A percentile compares a stretch with the other conserved stretches of the same genome.
Evolutionary conservation across 2,797 vertebrate species (phyloP).

Genomic region (Brachyalestes nurse): DNA sequence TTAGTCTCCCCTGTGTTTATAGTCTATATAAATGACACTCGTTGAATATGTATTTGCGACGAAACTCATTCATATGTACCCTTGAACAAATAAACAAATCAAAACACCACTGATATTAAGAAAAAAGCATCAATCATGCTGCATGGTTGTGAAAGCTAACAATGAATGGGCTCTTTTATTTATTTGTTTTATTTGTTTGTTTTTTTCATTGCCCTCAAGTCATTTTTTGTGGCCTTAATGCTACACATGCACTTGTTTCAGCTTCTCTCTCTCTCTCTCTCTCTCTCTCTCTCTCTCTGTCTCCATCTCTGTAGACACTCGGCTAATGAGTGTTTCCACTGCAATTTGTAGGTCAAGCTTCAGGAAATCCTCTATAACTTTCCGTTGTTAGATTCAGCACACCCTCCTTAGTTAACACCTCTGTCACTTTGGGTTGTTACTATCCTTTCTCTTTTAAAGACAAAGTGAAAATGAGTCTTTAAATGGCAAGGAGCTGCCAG

Average conservation of each 20-base stretch:
- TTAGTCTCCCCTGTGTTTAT: constrained; percentile 23
- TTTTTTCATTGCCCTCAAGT: constrained; percentile 23
- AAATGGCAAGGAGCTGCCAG: not conserved
- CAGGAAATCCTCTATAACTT: constrained; percentile 6
- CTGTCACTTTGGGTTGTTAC: constrained; percentile 6
- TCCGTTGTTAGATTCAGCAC: not conserved
- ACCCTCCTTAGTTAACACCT: not conserved
- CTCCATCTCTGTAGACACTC: constrained; percentile 30
- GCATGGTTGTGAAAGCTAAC: constrained; percentile 56
- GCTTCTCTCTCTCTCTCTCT: constrained; percentile 19
- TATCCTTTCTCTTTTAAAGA: constrained; percentile 12
- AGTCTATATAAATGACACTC: constrained; percentile 48
- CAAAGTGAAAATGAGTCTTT: constrained; percentile 18
- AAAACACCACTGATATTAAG: constrained; percentile 31
- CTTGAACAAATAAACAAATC: constrained; percentile 64
- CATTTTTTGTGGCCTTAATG: constrained; percentile 24
- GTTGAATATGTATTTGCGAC: constrained; percentile 34
- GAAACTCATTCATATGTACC: constrained; percentile 41
- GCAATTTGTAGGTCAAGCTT: constrained; percentile 2
- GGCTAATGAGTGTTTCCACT: constrained; percentile 44
- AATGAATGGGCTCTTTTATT: constrained; percentile 42
- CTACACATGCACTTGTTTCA: constrained; percentile 15
- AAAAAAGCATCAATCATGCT: constrained; percentile 47
- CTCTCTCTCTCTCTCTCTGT: no score
- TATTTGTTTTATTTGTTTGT: not conserved